Conservation (phyloP, 2,888 invertebrate species). For the Ichneumon xanthorius region DNA sequence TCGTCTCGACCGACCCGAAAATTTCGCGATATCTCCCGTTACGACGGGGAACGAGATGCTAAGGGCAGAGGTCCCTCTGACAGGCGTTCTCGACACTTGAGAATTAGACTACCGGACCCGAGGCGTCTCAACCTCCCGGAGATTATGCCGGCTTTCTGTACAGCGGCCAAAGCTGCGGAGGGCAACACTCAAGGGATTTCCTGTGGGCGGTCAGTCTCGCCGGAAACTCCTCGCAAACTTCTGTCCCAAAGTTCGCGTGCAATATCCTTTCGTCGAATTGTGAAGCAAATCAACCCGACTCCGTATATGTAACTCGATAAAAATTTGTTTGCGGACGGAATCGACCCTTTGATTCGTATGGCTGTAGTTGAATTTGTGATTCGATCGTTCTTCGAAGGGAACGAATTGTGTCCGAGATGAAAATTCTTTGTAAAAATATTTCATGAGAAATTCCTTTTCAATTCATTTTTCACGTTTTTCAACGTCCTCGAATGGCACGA, state of each 20-base stretch:
- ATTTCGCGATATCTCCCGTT: conserved; percentile 41
- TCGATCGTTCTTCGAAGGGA: too few relatives aligned
- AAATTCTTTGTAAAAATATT: too few relatives aligned
- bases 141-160: conserved; percentile 23
- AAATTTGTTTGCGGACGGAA: not conserved
- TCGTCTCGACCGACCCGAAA: conserved; percentile 57
- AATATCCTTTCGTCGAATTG: not conserved
- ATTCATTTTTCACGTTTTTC: too few relatives aligned
- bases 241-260: not conserved
- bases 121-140: conserved; percentile 14
- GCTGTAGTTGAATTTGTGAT: too few relatives aligned
- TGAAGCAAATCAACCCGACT: not conserved
- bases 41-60: conserved; percentile 35
- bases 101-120: conserved; percentile 54
- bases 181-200: conserved; percentile 8
- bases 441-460: too few relatives aligned
- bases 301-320: not conserved
- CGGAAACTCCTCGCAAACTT: conserved; percentile 20
- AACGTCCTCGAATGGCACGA: too few relatives aligned
- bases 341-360: not conserved
- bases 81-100: conserved; percentile 58
- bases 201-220: conserved; percentile 6
- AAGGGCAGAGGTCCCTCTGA: conserved; percentile 54
- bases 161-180: conserved; percentile 4
- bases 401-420: too few relatives aligned